Base-by-base conservation (phyloP, 2,113 vertebrate genomes). In the Xenotilapia caudafasciata region DNA sequence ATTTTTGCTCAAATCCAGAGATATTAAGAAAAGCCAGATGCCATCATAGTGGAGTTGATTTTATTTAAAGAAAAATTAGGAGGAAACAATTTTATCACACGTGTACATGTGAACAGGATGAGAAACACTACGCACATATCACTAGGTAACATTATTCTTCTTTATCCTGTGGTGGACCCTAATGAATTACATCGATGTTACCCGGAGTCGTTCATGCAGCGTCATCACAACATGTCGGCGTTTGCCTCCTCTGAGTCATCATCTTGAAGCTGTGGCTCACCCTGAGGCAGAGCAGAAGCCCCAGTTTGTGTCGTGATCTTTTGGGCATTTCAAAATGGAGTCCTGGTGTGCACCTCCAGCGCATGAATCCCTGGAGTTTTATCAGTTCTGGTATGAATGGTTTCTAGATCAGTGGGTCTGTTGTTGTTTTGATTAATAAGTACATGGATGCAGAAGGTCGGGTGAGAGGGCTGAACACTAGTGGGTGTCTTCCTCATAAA, bases 321-420 rank as follows among this genome's bases (percentile, higher is more conserved):
- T 56, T 49, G 38, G 83, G 54, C 33, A 55, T 56, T 80, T 88
- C 88, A 90, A 89, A 89, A 90, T 93, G 93, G 90, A 87, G 84
- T 86, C 84, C 5, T 40, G 47, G 23, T 19, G 58, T n/a, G 9
- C 5, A 8, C 6, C 33, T n/a, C 4, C 9, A 45, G 28, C 2
- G 6, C 15, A 14, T 47, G 28, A 88, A 75, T 77, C 49, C 11
- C 19, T 7, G 47, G 31, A 80, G 42, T 58, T 47, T 40, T 38
- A 10, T 56, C 42, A 55, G 42, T 77, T n/a, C 19, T 12, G 23
- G 9, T 62, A 38, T 54, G 33, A 87, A 54, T 38, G 56, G 14
- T 28, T 9, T 8, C 12, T 17, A 1, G 28, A 14, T 80, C 9
- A 68, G 1, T 40, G 19, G 28, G 23, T 13, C 73, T 21, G 26